Evolutionary conservation across 2,888 invertebrate species (phyloP), one percentile per base, ranked within the genome.

Genomic region (Choristoneura rosaceana): DNA sequence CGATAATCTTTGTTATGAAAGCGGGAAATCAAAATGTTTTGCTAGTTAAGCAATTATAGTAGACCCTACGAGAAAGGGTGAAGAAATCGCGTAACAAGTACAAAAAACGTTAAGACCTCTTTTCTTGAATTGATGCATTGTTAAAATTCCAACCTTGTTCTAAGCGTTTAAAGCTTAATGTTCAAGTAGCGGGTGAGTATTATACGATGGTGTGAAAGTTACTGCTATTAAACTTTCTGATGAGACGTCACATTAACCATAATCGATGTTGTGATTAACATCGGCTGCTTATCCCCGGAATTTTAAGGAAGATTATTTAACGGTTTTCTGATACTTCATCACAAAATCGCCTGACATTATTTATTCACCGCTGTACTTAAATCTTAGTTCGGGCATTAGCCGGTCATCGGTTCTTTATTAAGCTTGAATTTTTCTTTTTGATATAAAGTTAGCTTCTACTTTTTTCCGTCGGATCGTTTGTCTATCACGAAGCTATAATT

Each of bases 1-100:
- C 79, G 69, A 79, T 71, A 69, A 69, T 71, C 33, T 69, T 73
- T 59, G 64, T 70, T 68, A 65, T 65, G 59, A 60, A 71, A 73
- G 50, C 59, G 50, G 47, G 7, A 52, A 69, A 73, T 73, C 73
- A 64, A 60, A 73, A 64, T 50, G 52, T 69, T 71, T 73, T 43
- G 58, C 63, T 52, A 59, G 58, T 71, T 68, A 66, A 73, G 59
- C 73, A 64, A 69, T 73, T 73, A 47, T 15, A 10, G 61, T 41
- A 43, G 55, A 38, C 14, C 43, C 38, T 69, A 41, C 34, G 33
- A 14, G 45, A 17, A 64, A 34, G 34, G 47, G 45, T 45, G 15
- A 55, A 12, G 12, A 9, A 25, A 17, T 9, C 15, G 8, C 52
- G 8, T 5, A 5, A 47, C 47, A 4, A 43, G 43, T 1, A 2